Conservation (phyloP, 2,797 vertebrate species). For the Paguma larvata region DNA sequence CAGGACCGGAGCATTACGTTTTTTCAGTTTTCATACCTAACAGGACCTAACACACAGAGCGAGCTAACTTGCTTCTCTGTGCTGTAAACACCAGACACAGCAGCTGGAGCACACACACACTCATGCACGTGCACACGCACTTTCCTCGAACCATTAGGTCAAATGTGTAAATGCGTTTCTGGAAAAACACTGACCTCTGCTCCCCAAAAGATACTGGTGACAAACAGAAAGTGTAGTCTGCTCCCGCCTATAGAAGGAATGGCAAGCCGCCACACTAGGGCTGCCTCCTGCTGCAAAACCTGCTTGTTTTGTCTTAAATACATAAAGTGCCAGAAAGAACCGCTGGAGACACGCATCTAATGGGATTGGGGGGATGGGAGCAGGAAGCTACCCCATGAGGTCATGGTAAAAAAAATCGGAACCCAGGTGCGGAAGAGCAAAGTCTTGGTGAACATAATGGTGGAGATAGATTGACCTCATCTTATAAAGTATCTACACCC, state of each 20-base stretch:
- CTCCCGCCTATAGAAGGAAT: neutral
- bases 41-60: neutral
- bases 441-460: neutral
- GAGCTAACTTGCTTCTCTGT: neutral
- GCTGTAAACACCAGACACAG: neutral
- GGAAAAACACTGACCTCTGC: conserved; percentile 53
- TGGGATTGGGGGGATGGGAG: neutral
- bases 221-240: conserved; percentile 37
- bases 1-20: neutral
- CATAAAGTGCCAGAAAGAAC: neutral
- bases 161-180: conserved; percentile 29
- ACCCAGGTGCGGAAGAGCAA: too few species aligned
- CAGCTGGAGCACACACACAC: neutral
- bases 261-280: neutral
- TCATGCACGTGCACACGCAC: too few species aligned
- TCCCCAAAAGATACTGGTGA: neutral
- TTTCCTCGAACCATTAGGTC: neutral
- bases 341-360: too few species aligned
- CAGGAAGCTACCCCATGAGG: neutral
- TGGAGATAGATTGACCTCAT: neutral
- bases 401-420: neutral
- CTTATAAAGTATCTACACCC: neutral
- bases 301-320: neutral
- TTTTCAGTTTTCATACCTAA: neutral
- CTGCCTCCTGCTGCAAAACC: fast-evolving